Conservation (phyloP, 2,888 invertebrate genomes). For the Labia minor region DNA sequence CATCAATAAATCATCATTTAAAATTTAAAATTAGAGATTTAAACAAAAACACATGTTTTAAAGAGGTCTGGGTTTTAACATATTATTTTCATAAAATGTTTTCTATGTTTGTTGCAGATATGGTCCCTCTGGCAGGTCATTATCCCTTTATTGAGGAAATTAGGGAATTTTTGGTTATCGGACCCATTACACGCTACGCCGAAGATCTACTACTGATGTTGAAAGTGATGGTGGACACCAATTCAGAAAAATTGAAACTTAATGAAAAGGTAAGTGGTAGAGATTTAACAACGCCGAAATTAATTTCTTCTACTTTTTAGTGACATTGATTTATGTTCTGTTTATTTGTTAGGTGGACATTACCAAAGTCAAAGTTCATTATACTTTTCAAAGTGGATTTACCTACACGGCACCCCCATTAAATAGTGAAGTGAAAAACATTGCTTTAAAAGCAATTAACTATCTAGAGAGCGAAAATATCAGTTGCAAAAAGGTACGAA, state of each 20-base stretch:
- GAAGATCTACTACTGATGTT: slow-evolving; percentile 68
- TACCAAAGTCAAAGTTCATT: slow-evolving; percentile 43
- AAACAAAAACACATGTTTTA: too few species aligned
- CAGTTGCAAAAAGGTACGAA: slow-evolving; percentile 35
- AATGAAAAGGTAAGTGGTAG: slow-evolving; percentile 45
- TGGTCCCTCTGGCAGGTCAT: slow-evolving; percentile 35
- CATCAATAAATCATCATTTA: too few species aligned
- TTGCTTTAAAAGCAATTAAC: slow-evolving; percentile 40
- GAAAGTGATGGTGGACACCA: slow-evolving; percentile 51
- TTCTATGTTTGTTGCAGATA: slow-evolving; percentile 26
- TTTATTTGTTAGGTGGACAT: slow-evolving; percentile 35
- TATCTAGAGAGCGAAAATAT: slow-evolving; percentile 37
- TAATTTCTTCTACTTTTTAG: slow-evolving; percentile 27
- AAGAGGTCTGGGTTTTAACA: too few species aligned
- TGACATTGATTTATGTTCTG: not conserved
- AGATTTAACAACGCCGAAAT: too few species aligned
- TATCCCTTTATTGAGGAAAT: slow-evolving; percentile 44
- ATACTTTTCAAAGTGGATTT: slow-evolving; percentile 50
- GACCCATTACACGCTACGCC: slow-evolving; percentile 80
- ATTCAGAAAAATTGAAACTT: slow-evolving; percentile 37
- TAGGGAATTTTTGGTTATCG: slow-evolving; percentile 44
- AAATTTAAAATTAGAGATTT: too few species aligned
- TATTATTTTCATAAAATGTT: too few species aligned
- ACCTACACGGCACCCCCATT: slow-evolving; percentile 44
- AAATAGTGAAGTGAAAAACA: slow-evolving; percentile 41